A percentile compares a stretch with the other conserved stretches of the same genome.
Evolutionary conservation across 2,113 vertebrate species (phyloP).

Genomic region (Varanus komodoensis): DNA sequence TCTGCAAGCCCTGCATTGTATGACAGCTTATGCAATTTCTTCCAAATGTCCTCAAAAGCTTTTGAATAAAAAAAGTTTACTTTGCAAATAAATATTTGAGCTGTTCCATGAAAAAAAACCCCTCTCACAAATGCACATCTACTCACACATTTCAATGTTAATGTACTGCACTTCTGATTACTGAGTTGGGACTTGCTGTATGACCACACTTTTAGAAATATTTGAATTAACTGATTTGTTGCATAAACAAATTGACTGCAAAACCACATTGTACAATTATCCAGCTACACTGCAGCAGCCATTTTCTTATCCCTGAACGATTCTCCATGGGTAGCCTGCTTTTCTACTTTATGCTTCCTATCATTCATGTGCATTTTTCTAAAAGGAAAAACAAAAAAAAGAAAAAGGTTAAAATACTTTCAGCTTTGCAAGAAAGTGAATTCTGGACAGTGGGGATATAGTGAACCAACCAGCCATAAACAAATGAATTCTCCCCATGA

Average conservation of each 20-base stretch:
- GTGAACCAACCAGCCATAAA: background rate
- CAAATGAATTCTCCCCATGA: background rate
- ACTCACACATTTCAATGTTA: slow-evolving; percentile 21
- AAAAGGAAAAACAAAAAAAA: background rate
- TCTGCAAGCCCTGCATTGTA: background rate
- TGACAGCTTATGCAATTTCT: slow-evolving; percentile 11
- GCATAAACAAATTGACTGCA: slow-evolving; percentile 60
- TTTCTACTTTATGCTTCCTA: background rate
- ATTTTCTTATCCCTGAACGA: slow-evolving; percentile 3
- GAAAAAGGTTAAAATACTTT: background rate
- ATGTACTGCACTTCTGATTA: background rate
- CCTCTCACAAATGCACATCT: slow-evolving; percentile 22
- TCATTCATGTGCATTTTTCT: background rate
- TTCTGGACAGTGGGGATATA: background rate
- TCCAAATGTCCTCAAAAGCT: background rate
- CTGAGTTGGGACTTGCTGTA: slow-evolving; percentile 20
- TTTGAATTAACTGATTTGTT: slow-evolving; percentile 63
- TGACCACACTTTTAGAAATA: slow-evolving; percentile 59
- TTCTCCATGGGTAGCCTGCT: background rate
- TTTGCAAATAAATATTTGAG: slow-evolving; percentile 41
- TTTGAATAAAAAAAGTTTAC: slow-evolving; percentile 41
- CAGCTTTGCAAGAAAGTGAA: background rate
- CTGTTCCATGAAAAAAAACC: slow-evolving; percentile 25
- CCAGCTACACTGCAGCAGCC: background rate
- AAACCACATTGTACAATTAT: background rate